Base-by-base conservation (phyloP, 2,797 vertebrate genomes). In the Coregonus ussuriensis region DNA sequence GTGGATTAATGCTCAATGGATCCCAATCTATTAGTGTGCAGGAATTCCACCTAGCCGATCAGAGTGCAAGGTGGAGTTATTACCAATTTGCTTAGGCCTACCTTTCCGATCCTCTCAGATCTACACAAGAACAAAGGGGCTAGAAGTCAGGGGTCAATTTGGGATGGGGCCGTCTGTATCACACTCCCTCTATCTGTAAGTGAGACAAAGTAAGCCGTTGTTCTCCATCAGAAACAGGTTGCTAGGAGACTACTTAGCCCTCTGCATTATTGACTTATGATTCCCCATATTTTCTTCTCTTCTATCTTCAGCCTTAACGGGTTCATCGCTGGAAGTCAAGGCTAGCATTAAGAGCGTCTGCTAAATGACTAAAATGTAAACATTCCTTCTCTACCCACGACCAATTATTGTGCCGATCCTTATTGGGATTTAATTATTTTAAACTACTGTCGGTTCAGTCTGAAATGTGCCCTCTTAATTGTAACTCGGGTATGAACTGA, bases 211-310 rank as follows among this genome's bases (percentile, higher is more conserved):
- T 15, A 54, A 53, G 51, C 41, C 21, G 7, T 51, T 31, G 21
- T 21, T 5, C 3, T 75, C 25, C 72, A 31, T 71, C 63, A 31
- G 53, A 31, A 29, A 52, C 66, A 63, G 3, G 83, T 88, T 88
- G 83, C 88, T 83, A 80, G 80, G 81, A 82, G 14, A 83, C 76
- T 35, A 21, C 79, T 77, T 85, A 68, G 66, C 65, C 59, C 73
- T 15, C 51, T 53, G 21, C 33, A 75, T 79, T 75, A 1, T 77
- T 56, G 68, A 70, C 68, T 47, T 47, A 18, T 18, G 68, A 47
- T 87, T 75, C 31, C 35, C 76, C 72, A 2, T 47, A 25, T 9
- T 73, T 75, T 75, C 59, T 54, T n/a, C 52, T 71, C 33, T 21
- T 65, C 2, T 9, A 4, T 62, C 52, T 68, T 52, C 56, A 59